Evolutionary conservation across 2,888 invertebrate species (phyloP).

Genomic region (Cenopis cana): DNA sequence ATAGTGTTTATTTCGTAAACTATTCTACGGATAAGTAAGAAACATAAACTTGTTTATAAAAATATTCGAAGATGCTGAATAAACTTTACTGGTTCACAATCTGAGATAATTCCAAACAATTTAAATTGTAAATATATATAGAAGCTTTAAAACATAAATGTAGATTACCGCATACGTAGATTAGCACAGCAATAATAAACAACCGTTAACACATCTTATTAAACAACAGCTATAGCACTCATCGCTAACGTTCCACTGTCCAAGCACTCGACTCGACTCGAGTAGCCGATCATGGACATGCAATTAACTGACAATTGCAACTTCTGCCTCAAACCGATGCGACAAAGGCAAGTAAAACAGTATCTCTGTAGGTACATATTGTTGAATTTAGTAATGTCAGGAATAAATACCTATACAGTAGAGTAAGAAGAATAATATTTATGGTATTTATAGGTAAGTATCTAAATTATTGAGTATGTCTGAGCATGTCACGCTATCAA

Average conservation of each 20-base stretch:
- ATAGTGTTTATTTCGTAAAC: conserved; percentile 6
- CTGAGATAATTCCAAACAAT: neutral
- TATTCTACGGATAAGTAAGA: neutral
- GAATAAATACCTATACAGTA: neutral
- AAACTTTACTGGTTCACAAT: no score
- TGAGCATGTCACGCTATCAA: no score
- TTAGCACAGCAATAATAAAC: neutral
- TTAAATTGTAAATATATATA: neutral
- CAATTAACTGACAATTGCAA: conserved; percentile 31
- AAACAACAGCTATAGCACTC: conserved; percentile 18
- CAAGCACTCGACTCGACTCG: conserved; percentile 17
- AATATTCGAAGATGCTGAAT: no score
- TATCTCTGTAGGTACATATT: neutral
- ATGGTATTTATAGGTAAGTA: no score
- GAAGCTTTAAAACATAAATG: neutral
- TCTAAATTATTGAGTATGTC: no score
- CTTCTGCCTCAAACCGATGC: conserved; percentile 20
- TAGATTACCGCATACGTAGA: neutral
- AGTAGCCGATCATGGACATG: conserved; percentile 15
- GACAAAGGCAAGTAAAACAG: conserved; percentile 1
- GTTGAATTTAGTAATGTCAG: neutral
- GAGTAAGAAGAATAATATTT: no score
- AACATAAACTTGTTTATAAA: neutral
- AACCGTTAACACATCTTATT: conserved; percentile 8
- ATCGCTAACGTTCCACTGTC: conserved; percentile 5